Percentiles rank a stretch among this genome's conserved stretches.
Conservation (phyloP, 2,888 invertebrate species). For the Sarcophaga subvicina region DNA sequence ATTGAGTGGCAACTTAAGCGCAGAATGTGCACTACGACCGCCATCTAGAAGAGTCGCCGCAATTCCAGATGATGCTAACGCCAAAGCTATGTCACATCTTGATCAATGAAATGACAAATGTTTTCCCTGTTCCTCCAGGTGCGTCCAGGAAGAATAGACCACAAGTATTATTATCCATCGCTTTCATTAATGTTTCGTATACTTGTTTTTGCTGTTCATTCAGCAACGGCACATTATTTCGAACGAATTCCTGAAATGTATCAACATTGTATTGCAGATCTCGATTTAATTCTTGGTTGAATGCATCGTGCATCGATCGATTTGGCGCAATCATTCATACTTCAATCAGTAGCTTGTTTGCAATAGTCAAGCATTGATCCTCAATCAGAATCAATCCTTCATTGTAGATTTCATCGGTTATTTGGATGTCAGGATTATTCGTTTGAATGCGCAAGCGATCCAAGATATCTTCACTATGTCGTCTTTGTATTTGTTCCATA, state of each 20-base stretch:
- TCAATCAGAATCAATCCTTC: neutral
- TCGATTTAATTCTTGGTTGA: no score
- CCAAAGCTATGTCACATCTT: conserved; percentile 33
- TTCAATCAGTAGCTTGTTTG: conserved; percentile 1
- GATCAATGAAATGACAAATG: neutral
- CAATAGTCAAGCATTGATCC: neutral
- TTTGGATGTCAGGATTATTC: no score
- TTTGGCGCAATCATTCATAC: neutral
- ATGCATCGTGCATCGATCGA: neutral
- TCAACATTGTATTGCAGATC: neutral
- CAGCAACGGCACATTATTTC: conserved; percentile 21
- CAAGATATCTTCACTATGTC: no score
- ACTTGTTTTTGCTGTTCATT: conserved; percentile 30
- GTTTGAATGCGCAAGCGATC: no score
- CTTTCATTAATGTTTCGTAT: conserved; percentile 25
- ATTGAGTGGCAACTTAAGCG: conserved; percentile 68
- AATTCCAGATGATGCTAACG: conserved; percentile 47
- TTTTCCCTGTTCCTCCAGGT: neutral
- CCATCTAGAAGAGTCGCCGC: conserved; percentile 43
- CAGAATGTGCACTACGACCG: conserved; percentile 49
- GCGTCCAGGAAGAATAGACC: conserved; percentile 25
- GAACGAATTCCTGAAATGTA: conserved; percentile 10
- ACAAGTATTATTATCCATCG: conserved; percentile 9
- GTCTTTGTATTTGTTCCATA: no score
- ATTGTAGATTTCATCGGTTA: no score